Conservation (phyloP, 2,797 vertebrate species). For the Trachops cirrhosus region DNA sequence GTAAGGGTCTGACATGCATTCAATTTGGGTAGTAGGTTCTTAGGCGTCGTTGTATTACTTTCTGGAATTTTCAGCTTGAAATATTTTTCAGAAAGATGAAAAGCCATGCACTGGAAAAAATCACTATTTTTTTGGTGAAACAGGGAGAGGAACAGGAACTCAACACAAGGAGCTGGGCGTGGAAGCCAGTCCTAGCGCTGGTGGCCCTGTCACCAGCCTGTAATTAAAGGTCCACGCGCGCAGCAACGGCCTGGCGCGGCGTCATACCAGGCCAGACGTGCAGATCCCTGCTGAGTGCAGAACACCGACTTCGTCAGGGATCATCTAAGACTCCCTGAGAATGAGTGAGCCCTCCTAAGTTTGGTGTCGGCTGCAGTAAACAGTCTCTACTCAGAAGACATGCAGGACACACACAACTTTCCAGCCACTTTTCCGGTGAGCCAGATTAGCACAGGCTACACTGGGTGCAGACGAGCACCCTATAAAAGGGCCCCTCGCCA, state of each 20-base stretch:
- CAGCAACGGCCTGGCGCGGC: neutral
- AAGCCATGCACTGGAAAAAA: neutral
- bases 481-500: neutral
- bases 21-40: neutral
- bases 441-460: neutral
- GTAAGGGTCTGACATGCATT: neutral
- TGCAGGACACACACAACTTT: neutral
- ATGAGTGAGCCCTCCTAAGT: neutral
- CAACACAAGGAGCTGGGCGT: neutral
- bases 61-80: neutral
- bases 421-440: neutral
- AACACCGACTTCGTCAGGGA: neutral
- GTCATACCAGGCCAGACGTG: fast-evolving
- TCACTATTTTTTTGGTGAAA: neutral
- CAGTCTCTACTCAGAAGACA: neutral
- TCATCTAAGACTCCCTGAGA: neutral
- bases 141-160: neutral
- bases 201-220: neutral
- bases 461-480: neutral
- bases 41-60: neutral
- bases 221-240: fast-evolving
- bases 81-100: neutral
- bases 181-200: neutral
- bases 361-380: neutral
- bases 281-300: neutral